phyloP scores from a whole-genome alignment of 1,140 invertebrate genomes.

The Octopus sinensis region DNA sequence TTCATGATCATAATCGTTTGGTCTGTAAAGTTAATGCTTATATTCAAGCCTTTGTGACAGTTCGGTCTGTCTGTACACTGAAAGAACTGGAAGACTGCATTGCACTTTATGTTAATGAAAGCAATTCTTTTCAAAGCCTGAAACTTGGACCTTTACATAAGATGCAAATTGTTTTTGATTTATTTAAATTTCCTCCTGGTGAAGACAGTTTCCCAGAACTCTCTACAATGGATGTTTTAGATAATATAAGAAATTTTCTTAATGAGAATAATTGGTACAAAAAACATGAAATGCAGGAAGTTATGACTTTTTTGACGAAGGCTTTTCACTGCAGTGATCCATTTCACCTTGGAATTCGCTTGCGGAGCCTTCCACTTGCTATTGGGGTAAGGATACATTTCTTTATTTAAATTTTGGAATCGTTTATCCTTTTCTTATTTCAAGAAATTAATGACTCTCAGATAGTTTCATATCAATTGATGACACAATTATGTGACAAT shows the following conservation, averaged over 20 bases:
- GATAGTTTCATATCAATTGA: too few species aligned
- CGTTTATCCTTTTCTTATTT: too few species aligned
- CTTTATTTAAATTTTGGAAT: not conserved
- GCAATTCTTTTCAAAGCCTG: constrained; percentile 39
- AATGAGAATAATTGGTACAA: constrained; percentile 42
- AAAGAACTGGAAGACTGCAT: constrained; percentile 43
- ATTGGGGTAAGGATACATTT: constrained; percentile 32
- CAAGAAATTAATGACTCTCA: too few species aligned
- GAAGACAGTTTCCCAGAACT: constrained; percentile 45
- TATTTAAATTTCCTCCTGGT: constrained; percentile 49
- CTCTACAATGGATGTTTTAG: constrained; percentile 45
- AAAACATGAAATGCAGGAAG: constrained; percentile 40
- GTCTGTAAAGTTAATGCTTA: constrained; percentile 48
- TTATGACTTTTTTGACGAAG: constrained; percentile 47
- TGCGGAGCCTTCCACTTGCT: constrained; percentile 49
- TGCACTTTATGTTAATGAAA: constrained; percentile 38
- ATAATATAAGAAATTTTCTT: constrained; percentile 44
- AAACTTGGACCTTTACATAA: constrained; percentile 49
- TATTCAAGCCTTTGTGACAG: constrained; percentile 45
- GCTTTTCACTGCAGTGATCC: constrained; percentile 37
- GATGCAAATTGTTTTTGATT: constrained; percentile 45
- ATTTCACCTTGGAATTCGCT: constrained; percentile 48
- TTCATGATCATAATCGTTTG: constrained; percentile 35
- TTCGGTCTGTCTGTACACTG: constrained; percentile 44
- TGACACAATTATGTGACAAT: too few species aligned